Evolutionary conservation across 2,888 invertebrate species (phyloP).

Genomic region (Nudaria mundana): DNA sequence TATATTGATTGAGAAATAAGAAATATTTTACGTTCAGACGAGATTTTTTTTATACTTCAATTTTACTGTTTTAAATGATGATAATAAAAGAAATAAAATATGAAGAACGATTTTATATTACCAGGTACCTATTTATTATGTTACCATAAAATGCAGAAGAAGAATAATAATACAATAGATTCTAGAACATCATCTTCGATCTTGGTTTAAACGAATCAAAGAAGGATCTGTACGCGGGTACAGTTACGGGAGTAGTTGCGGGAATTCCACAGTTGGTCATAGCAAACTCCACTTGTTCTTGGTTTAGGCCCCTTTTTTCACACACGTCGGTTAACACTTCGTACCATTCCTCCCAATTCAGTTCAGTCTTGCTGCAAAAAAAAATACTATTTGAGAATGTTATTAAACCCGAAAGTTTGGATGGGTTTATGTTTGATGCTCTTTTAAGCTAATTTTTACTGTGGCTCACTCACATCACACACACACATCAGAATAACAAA

Average conservation of each 20-base stretch:
- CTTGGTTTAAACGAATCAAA: conserved; percentile 42
- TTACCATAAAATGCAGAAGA: no score
- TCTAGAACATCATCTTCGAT: conserved; percentile 21
- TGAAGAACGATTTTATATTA: no score
- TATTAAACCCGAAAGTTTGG: background rate
- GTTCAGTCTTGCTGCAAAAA: conserved; percentile 42
- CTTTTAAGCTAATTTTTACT: no score
- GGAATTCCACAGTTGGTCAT: conserved; percentile 49
- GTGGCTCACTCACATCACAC: no score
- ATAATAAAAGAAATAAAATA: no score
- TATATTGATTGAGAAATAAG: no score
- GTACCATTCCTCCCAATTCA: conserved; percentile 41
- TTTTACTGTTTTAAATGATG: no score
- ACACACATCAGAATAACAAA: no score
- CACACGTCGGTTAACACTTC: conserved; percentile 42
- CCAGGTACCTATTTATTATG: no score
- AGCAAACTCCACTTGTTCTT: conserved; percentile 21
- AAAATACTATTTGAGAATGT: background rate
- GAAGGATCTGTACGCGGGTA: conserved; percentile 47
- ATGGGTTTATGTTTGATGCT: no score
- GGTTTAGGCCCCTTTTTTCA: conserved; percentile 26
- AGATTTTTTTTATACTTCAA: no score
- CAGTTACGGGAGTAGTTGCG: conserved; percentile 30
- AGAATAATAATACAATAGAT: background rate
- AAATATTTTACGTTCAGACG: no score